Evolutionary conservation across 2,797 vertebrate genomes (phyloP), one percentile per base, ranked within the genome.

Genomic region (Ciconia nigra): DNA sequence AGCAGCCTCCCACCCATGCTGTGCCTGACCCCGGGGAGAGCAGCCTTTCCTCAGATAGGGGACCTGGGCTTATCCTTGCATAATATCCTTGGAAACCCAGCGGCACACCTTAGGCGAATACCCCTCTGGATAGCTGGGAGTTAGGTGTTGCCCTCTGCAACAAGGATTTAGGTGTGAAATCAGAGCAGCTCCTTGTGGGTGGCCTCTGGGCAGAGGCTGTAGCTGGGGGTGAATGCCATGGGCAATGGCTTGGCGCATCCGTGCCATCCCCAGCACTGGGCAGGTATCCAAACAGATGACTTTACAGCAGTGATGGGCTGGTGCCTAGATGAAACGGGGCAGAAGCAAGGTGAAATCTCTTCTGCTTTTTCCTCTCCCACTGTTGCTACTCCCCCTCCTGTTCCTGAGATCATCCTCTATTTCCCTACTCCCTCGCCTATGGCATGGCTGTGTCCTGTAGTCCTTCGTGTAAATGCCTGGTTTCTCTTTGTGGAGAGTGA

Each of bases 1-100:
- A 89, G 91, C 89, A 89, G 61, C 92, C 77, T 97, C 92, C 83
- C 93, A 82, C 54, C 87, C 73, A 16, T 47, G 78, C 88, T 90
- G 93, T 87, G 72, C 70, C 92, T 2, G 20, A 14, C 90, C 89
- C 95, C 20, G 4, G 67, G 76, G 67, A 95, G 66, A 83, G 57
- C 89, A 46, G 79, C 85, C 58, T 80, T 81, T 95, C 95, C 94
- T 22, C 2, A 61, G 41, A 3, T 14, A 1, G 7, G 0, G 25
- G 11, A 16, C 35, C n/a, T n/a, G 80, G 17, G 10, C 4, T 74
- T 28, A 3, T 58, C 77, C 55, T 35, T 11, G 26, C 44, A 4
- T 47, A 42, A 46, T 2, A 33, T 3, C 89, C 89, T 46, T 17
- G 55, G 54, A 57, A 74, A 5, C 58, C 31, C 29, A 12, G 42